These are phyloP conservation scores for Lepisosteus oculatus DNA, from an alignment of 2,113 vertebrate species.

Conservation along the genomic window DNA sequence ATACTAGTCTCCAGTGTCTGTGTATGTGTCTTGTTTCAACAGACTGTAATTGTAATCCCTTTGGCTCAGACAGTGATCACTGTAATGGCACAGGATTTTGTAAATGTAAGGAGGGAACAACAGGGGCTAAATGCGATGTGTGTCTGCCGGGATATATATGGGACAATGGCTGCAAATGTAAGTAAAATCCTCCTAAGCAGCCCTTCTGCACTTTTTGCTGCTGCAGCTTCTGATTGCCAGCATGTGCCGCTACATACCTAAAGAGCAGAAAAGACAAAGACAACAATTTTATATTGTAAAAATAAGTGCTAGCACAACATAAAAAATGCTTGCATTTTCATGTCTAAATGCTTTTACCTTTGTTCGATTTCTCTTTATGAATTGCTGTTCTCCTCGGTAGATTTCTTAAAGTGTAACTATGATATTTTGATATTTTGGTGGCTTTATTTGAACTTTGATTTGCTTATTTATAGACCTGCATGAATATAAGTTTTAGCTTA, in stretches of 20 bases:
- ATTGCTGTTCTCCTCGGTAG: background rate
- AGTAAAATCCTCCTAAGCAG: conserved; percentile 75
- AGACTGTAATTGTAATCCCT: conserved; percentile 98
- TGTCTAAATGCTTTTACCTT: background rate
- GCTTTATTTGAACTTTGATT: background rate
- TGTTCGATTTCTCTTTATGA: background rate
- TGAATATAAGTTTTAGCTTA: too few relatives aligned
- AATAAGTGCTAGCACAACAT: background rate
- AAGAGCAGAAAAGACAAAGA: conserved; percentile 42
- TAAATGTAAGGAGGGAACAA: conserved; percentile 95
- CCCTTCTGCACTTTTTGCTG: conserved; percentile 48
- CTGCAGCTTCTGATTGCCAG: conserved; percentile 54
- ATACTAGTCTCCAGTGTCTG: conserved; percentile 72
- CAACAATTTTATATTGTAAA: background rate
- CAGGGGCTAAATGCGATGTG: conserved; percentile 93
- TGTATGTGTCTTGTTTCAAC: conserved; percentile 92
- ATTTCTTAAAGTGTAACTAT: background rate
- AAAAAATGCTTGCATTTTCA: background rate
- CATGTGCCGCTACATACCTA: conserved; percentile 43
- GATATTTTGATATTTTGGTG: too few relatives aligned
- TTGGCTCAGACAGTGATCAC: conserved; percentile 92
- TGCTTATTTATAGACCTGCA: background rate
- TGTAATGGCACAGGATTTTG: conserved; percentile 99
- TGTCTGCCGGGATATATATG: conserved; percentile 97
- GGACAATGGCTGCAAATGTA: conserved; percentile 97